Evolutionary conservation across 2,797 vertebrate genomes (phyloP).

Genomic region (Melanotaenia maccullochi): DNA sequence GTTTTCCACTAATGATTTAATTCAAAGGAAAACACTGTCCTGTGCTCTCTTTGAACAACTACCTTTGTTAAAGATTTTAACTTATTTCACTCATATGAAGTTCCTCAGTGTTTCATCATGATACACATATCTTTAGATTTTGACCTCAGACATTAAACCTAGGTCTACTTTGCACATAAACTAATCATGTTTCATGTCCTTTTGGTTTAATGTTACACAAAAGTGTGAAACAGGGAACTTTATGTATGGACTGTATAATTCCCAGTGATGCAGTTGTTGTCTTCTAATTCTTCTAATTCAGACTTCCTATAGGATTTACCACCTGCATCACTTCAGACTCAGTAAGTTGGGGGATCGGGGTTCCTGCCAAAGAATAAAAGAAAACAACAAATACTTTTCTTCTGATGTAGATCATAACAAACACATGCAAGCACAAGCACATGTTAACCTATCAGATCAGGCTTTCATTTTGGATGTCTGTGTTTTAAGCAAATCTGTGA

Average conservation of each 20-base stretch:
- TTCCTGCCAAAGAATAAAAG: conserved; percentile 16
- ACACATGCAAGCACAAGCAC: conserved; percentile 8
- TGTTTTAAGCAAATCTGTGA: conserved; percentile 16
- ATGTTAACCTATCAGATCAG: conserved; percentile 8
- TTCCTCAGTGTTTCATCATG: background rate
- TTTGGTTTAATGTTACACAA: background rate
- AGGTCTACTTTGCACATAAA: conserved; percentile 3
- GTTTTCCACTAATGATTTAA: background rate
- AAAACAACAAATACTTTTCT: conserved; percentile 13
- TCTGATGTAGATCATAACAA: conserved; percentile 20
- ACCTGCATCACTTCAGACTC: conserved; percentile 18
- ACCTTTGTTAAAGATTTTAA: background rate
- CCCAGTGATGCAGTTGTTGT: conserved; percentile 45
- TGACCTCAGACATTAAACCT: conserved; percentile 4
- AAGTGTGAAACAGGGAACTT: conserved; percentile 21
- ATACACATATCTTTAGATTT: background rate
- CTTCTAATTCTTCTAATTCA: conserved; percentile 26
- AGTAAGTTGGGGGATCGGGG: conserved; percentile 19
- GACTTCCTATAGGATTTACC: conserved; percentile 8
- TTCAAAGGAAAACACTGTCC: conserved; percentile 19
- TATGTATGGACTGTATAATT: conserved; percentile 21
- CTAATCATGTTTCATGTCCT: conserved; percentile 20
- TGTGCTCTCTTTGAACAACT: conserved; percentile 17
- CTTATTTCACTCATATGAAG: background rate
- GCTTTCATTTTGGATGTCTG: background rate